Evolutionary conservation across 2,797 vertebrate species (phyloP).

Genomic region (Dromococcyx pavoninus): DNA sequence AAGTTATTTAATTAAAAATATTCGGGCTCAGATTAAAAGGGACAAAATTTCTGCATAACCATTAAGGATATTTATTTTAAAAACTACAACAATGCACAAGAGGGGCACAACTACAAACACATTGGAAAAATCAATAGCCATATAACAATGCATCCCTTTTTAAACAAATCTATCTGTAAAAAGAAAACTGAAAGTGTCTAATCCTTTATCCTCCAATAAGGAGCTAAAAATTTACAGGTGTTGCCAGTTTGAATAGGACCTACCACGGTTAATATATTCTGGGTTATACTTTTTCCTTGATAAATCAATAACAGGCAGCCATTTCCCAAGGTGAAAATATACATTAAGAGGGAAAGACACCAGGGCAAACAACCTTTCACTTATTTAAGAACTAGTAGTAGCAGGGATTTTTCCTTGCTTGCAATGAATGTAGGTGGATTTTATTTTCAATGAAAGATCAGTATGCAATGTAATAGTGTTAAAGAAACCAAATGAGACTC

Average conservation of each 20-base stretch:
- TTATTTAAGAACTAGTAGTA: slow-evolving; percentile 5
- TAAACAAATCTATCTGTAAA: slow-evolving; percentile 24
- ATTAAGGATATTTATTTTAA: not conserved
- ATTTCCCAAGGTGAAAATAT: slow-evolving; percentile 66
- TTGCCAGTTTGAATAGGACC: slow-evolving; percentile 38
- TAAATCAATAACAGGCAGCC: slow-evolving; percentile 63
- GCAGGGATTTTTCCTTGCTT: not conserved
- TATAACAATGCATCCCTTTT: not conserved
- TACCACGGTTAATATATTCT: slow-evolving; percentile 46
- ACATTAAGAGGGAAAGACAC: slow-evolving; percentile 50
- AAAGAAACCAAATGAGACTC: slow-evolving; percentile 30
- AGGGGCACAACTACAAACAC: not conserved
- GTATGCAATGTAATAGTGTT: not conserved
- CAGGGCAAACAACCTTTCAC: slow-evolving; percentile 18
- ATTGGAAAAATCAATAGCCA: slow-evolving; percentile 19
- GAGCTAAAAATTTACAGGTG: slow-evolving; percentile 14
- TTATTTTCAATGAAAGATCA: slow-evolving; percentile 33
- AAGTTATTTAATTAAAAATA: slow-evolving; percentile 22
- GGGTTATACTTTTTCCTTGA: slow-evolving; percentile 58
- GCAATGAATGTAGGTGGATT: not conserved
- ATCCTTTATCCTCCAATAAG: slow-evolving; percentile 39
- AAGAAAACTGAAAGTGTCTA: slow-evolving; percentile 7
- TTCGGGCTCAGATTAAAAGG: not conserved
- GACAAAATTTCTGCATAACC: not conserved
- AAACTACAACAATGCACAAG: slow-evolving; percentile 6